Evolutionary conservation across 2,888 invertebrate genomes (phyloP).

Genomic region (Eumacrocentrus americanus): DNA sequence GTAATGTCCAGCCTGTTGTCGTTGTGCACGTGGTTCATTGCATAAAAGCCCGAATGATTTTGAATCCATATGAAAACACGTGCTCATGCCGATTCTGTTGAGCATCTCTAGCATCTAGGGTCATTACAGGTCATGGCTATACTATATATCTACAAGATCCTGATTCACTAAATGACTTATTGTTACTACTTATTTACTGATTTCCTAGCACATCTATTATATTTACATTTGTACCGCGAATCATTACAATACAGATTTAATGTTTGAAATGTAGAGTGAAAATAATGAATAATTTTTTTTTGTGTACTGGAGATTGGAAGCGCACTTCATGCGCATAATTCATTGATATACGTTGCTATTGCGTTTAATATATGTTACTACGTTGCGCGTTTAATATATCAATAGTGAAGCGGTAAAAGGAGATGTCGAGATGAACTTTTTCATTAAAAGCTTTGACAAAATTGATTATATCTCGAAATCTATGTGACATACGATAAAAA

Average conservation of each 20-base stretch:
- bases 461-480: no score
- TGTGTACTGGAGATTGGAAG: slow-evolving; percentile 3
- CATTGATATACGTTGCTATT: no score
- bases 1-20: background rate
- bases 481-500: no score
- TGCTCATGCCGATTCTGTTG: background rate
- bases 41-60: slow-evolving; percentile 11
- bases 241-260: background rate
- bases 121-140: background rate
- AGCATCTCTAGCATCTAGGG: background rate
- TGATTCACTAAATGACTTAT: background rate
- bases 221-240: background rate
- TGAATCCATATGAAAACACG: slow-evolving; percentile 1
- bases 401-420: no score
- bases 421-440: no score
- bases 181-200: background rate
- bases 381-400: no score
- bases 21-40: slow-evolving; percentile 1
- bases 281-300: background rate
- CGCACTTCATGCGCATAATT: no score
- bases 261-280: background rate
- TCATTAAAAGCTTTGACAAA: no score
- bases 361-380: no score
- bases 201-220: background rate
- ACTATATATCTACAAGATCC: background rate